Conservation (phyloP, 2,113 vertebrate genomes). For the Mobula hypostoma region DNA sequence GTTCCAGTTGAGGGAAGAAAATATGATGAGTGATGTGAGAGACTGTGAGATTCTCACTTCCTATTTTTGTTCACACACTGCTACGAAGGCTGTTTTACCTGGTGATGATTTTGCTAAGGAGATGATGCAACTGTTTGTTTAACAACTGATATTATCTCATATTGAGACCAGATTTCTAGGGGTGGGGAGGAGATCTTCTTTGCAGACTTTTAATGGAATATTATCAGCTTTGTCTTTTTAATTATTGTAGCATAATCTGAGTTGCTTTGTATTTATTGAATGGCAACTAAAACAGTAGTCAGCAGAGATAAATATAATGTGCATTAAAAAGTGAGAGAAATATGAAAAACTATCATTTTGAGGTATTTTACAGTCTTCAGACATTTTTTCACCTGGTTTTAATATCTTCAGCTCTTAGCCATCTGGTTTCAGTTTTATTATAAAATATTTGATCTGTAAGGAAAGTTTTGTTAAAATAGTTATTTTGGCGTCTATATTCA, state of each 20-base stretch:
- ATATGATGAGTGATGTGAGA: neutral
- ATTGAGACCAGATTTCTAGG: constrained; percentile 12
- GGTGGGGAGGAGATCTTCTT: neutral
- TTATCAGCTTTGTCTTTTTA: neutral
- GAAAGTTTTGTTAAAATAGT: constrained; percentile 55
- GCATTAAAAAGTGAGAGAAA: neutral
- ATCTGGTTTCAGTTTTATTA: constrained; percentile 59
- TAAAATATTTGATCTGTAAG: constrained; percentile 53
- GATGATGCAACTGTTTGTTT: neutral
- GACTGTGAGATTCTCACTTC: neutral
- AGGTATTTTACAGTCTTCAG: constrained; percentile 39
- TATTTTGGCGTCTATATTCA: constrained; percentile 55
- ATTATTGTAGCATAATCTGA: neutral
- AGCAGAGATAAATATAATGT: neutral
- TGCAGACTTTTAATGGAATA: neutral
- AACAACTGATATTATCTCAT: neutral
- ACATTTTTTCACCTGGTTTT: constrained; percentile 70
- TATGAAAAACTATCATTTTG: neutral
- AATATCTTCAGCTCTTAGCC: constrained; percentile 57
- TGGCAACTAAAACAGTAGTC: constrained; percentile 5
- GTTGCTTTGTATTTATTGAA: neutral
- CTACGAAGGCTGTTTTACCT: neutral
- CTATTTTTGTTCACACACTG: neutral
- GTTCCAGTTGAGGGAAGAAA: neutral
- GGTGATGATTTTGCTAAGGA: neutral